Evolutionary conservation across 2,888 invertebrate species (phyloP).

Genomic region (Marasmarcha lunaedactyla): DNA sequence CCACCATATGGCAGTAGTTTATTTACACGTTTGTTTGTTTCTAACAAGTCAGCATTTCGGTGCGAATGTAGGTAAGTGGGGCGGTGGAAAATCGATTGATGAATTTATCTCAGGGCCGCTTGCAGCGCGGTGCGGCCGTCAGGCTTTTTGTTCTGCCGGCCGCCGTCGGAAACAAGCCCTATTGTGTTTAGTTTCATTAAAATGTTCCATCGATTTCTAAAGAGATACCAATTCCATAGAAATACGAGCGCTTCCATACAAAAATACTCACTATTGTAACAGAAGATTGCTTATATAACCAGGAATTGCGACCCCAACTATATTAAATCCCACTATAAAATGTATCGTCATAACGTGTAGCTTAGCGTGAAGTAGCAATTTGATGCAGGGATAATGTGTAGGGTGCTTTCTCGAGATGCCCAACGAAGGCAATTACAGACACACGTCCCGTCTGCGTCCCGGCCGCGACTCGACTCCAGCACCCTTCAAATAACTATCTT

Average conservation of each 20-base stretch:
- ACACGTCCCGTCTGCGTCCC: constrained; percentile 28
- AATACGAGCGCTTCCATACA: too few species aligned
- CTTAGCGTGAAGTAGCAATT: constrained; percentile 25
- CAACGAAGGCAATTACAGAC: constrained; percentile 50
- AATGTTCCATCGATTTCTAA: not conserved
- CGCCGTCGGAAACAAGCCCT: not conserved
- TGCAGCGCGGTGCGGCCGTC: not conserved
- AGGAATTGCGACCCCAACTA: not conserved
- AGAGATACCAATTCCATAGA: too few species aligned
- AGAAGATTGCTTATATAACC: too few species aligned
- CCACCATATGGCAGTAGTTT: too few species aligned
- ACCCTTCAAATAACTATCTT: constrained; percentile 24
- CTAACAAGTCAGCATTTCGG: not conserved
- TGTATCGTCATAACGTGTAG: constrained; percentile 15
- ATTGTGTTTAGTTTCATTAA: not conserved
- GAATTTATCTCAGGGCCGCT: constrained; percentile 1
- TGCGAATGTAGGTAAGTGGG: constrained; percentile 1
- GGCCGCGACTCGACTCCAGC: constrained; percentile 11
- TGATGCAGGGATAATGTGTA: constrained; percentile 21
- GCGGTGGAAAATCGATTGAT: not conserved
- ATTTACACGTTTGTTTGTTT: constrained; percentile 1
- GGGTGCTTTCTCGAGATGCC: constrained; percentile 23
- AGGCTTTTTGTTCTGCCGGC: not conserved
- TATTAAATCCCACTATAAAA: not conserved
- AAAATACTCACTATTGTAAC: too few species aligned